Evolutionary conservation across 1,140 invertebrate genomes (phyloP), one percentile per base, ranked within the genome.

Genomic region (Trichonephila inaurata): DNA sequence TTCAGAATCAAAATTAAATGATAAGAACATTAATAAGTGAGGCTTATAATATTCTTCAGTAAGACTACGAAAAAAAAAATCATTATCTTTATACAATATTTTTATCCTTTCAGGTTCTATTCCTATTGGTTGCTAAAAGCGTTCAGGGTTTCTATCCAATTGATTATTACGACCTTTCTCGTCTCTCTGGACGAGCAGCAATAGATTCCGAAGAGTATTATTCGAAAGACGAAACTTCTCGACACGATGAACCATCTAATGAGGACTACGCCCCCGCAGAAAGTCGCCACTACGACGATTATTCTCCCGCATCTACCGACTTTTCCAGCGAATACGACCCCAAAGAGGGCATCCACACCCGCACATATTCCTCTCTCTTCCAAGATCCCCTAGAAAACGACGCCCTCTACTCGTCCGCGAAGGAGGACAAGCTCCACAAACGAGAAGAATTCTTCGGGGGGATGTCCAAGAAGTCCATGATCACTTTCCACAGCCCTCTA

Each of bases 381-480:
- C n/a, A 82, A 28, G n/a, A 60, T n/a, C 72, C 72, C 18, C 18
- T 7, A 1, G 72, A 83, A 58, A 92, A 92, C 21, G 90, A 92
- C 8, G 90, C 81, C 8, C n/a, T 92, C 4, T 51, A 51, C 12
- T 92, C 90, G 1, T 21, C 33, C 0, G 60, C 58, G 8, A 33
- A 58, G 3, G 51, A 16, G n/a, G 89, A 62, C n/a, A 85, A 33
- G 19, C 51, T 61, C 19, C 19, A 33, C 16, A 92, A 92, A 28
- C 58, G 90, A 7, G 61, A 92, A 24, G 90, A 92, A 64, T 92
- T 85, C 58, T 92, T 82, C 61, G 90, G 64, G 4, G 51, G 28
- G 21, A n/a, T 85, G 21, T 44, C 82, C 19, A 92, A 83, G 58
- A 92, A 92, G 28, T 77, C 90, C 28, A 24, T 33, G 7, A 81